Base-by-base conservation (phyloP, 2,888 invertebrate genomes). In the Galeruca laticollis region DNA sequence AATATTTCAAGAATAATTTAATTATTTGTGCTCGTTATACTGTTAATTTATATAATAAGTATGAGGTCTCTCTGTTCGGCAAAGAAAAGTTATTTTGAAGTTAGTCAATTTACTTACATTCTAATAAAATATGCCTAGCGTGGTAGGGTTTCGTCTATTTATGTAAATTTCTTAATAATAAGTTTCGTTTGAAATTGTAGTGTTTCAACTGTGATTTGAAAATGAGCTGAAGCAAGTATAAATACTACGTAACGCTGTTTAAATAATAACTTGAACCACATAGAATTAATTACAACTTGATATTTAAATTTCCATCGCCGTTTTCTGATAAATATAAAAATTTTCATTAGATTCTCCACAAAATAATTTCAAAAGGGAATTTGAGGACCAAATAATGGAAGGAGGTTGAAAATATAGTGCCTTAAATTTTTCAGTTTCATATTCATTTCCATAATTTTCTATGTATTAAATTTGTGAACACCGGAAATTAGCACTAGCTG, bases 91-190 rank as follows among this genome's bases (percentile, higher is more conserved):
- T 37, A 37, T 37, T 37, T 37, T 26, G 11, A 37, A 47, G 47
- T 47, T 47, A 47, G 18, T 47, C 47, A 47, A 47, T 47, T n/a
- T n/a, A n/a, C n/a, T n/a, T 47, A 47, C 8, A 47, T 18, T 47
- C 43, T 47, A 15, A 18, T 47, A 47, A 47, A 47, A 18, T 47
- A 18, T 15, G 47, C 15, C 9, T 47, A 9, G 47, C 47, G 47
- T 47, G 47, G 8, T 18, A 47, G 47, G 18, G 18, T 47, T 47
- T 47, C 9, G 18, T 15, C 18, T 47, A 18, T 47, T 47, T 47
- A 47, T 47, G 47, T 6, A 47, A 47, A 47, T 47, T 47, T 47
- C 9, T 15, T 47, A 47, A 47, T 47, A 15, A 47, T 47, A 47
- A 15, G 47, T 47, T 9, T 47, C 15, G 18, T 15, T 47, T 2